phyloP scores from a whole-genome alignment of 2,113 vertebrate genomes.

The Isurus oxyrinchus region DNA sequence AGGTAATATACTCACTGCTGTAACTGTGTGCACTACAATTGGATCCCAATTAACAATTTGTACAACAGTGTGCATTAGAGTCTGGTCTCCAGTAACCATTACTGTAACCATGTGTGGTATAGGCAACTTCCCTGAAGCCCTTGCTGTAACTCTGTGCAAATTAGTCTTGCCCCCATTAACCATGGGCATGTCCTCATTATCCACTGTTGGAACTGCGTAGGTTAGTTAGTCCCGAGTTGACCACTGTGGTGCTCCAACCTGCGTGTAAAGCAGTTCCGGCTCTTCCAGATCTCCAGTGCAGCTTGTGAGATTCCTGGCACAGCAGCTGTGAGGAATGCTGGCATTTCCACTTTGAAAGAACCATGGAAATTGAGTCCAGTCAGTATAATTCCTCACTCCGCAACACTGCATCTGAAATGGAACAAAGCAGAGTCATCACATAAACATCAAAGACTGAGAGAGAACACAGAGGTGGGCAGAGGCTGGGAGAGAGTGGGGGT shows the following conservation, averaged over 20 bases:
- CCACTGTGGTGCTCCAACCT: not conserved
- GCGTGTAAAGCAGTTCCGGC: not conserved
- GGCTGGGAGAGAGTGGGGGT: not conserved
- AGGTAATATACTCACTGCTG: too few relatives aligned
- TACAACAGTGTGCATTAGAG: too few relatives aligned
- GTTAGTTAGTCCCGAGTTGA: not conserved
- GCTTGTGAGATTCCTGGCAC: not conserved
- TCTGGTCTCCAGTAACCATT: too few relatives aligned
- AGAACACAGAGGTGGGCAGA: not conserved
- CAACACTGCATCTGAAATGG: not conserved
- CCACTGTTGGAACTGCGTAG: not conserved
- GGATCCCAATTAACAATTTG: too few relatives aligned
- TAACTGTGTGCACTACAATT: too few relatives aligned
- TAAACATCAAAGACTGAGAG: not conserved
- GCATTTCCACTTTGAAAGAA: not conserved
- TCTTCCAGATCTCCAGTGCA: not conserved
- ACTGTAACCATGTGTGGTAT: too few relatives aligned
- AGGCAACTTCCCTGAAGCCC: too few relatives aligned
- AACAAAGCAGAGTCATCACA: not conserved
- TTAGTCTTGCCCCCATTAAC: too few relatives aligned
- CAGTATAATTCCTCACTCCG: not conserved
- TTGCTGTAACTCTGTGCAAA: too few relatives aligned
- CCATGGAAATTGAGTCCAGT: not conserved
- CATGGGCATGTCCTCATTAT: not conserved
- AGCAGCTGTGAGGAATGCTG: not conserved